Evolutionary conservation across 2,113 vertebrate genomes (phyloP), one percentile per base, ranked within the genome.

Genomic region (Pitta sordida): DNA sequence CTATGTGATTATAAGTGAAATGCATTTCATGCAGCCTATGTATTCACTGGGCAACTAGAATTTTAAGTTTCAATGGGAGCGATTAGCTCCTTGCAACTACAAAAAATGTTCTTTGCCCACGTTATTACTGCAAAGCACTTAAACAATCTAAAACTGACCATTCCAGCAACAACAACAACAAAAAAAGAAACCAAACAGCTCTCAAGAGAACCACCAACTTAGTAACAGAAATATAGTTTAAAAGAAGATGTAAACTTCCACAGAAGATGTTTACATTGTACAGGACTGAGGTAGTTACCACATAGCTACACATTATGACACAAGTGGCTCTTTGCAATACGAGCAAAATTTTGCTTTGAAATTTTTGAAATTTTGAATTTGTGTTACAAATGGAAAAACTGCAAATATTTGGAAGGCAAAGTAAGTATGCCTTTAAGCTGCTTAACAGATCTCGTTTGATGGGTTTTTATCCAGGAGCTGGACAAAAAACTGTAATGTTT

Each of bases 21-120:
- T 12, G 7, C 1, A 46, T 53, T 83, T 62, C 23, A 11, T 26
- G 43, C 2, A 86, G 63, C 3, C 53, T 5, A 0, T 3, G 13
- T 41, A 76, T 10, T 30, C 48, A 52, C 22, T 9, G 7, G 73
- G 13, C 3, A 5, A 79, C 79, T 30, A 75, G 82, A 85, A 59
- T 39, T 18, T 69, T 32, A 60, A 73, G 27, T 9, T 83, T 77
- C 80, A 74, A 63, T 19, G 10, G 23, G 23, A 56, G 43, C 74
- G 81, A 83, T 15, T 74, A 86, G 55, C 10, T n/a, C 8, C 41
- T 43, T 15, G 1, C 13, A 43, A 36, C 51, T 83, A 67, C 22
- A 58, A 81, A 78, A 83, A 84, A 63, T 8, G 15, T 70, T 86
- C 80, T 10, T 32, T 58, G 22, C 32, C 34, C 22, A 90, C 53